Evolutionary conservation across 2,113 vertebrate species (phyloP).

Genomic region (Grammomys surdaster): DNA sequence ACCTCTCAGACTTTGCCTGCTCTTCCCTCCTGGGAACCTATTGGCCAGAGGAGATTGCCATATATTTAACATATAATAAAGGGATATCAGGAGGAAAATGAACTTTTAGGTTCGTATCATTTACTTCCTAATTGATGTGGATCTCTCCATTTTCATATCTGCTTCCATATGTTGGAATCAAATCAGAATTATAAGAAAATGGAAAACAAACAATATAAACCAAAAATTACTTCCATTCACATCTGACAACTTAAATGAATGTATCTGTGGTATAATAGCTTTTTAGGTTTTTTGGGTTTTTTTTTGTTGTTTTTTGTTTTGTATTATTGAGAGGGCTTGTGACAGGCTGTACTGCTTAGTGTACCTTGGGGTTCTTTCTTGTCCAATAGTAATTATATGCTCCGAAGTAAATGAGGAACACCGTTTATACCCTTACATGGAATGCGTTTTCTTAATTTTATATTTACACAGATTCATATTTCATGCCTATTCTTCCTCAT

Average conservation of each 20-base stretch:
- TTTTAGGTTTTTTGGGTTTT: neutral
- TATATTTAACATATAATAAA: neutral
- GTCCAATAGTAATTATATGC: neutral
- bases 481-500: neutral
- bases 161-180: neutral
- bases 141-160: neutral
- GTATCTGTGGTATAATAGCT: neutral
- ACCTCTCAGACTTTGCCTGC: neutral
- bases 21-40: neutral
- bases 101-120: neutral
- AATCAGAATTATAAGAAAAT: neutral
- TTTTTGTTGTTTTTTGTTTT: too few species aligned
- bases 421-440: neutral
- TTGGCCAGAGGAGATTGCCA: neutral
- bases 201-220: neutral
- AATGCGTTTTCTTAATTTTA: neutral
- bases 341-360: neutral
- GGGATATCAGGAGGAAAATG: neutral
- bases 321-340: neutral
- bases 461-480: neutral
- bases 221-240: neutral
- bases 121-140: neutral
- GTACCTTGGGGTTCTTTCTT: neutral
- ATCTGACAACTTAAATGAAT: neutral
- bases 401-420: accelerated